Evolutionary conservation across 2,888 invertebrate species (phyloP).

Genomic region (Serrognathus titanus): DNA sequence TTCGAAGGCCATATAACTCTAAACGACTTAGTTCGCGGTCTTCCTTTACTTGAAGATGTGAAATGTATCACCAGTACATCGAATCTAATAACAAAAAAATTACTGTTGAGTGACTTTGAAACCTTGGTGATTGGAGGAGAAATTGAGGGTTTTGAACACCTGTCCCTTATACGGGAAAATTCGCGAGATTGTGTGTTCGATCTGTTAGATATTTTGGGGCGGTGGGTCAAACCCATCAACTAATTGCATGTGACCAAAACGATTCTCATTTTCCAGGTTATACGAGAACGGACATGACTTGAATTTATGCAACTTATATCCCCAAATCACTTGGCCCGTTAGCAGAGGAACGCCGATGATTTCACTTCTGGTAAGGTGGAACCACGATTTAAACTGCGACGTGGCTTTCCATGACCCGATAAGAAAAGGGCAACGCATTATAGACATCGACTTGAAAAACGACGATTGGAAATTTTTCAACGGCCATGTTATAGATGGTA

Average conservation of each 20-base stretch:
- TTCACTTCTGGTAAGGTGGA: conserved; percentile 82
- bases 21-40: conserved; percentile 59
- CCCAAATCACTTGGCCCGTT: conserved; percentile 75
- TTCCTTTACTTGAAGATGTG: conserved; percentile 12
- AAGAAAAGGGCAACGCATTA: conserved; percentile 51
- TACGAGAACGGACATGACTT: conserved; percentile 76
- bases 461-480: conserved; percentile 69
- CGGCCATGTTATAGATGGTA: conserved; percentile 84
- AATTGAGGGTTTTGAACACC: too few relatives aligned
- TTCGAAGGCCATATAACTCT: conserved; percentile 82
- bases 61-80: too few relatives aligned
- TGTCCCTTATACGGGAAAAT: too few relatives aligned
- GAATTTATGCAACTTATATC: conserved; percentile 72
- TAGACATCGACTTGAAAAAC: conserved; percentile 59
- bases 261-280: conserved; percentile 61
- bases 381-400: conserved; percentile 75
- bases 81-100: too few relatives aligned
- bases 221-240: too few relatives aligned
- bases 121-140: too few relatives aligned
- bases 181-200: too few relatives aligned
- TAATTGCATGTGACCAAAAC: too few relatives aligned
- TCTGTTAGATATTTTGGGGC: too few relatives aligned
- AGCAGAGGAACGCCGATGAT: conserved; percentile 82
- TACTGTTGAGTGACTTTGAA: too few relatives aligned
- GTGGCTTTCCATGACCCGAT: conserved; percentile 28